A percentile compares a stretch with the other conserved stretches of the same genome.
Evolutionary conservation across 1,140 invertebrate species (phyloP).

Genomic region (Limonius californicus): DNA sequence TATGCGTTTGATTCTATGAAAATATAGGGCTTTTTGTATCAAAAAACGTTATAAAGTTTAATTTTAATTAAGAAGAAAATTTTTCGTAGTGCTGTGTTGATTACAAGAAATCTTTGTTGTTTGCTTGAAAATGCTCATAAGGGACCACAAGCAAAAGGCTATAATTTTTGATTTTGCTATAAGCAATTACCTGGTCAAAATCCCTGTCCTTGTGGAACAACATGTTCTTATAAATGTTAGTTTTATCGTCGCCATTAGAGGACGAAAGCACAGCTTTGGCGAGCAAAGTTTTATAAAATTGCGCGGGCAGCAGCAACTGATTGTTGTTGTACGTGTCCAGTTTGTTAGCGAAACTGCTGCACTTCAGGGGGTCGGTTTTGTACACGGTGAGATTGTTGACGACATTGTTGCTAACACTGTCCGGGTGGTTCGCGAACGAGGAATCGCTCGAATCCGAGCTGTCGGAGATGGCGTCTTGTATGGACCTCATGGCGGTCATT

Average conservation of each 20-base stretch:
- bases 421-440: slow-evolving; percentile 34
- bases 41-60: too few relatives aligned
- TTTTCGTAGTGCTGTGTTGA: too few relatives aligned
- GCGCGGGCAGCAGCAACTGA: slow-evolving; percentile 64
- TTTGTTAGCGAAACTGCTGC: slow-evolving; percentile 46
- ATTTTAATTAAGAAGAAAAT: too few relatives aligned
- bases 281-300: slow-evolving; percentile 72
- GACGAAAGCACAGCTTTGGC: slow-evolving; percentile 59
- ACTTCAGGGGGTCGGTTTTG: slow-evolving; percentile 39
- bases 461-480: slow-evolving; percentile 38
- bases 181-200: slow-evolving; percentile 44
- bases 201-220: slow-evolving; percentile 44
- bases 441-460: slow-evolving; percentile 41
- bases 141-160: too few relatives aligned
- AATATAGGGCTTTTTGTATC: too few relatives aligned
- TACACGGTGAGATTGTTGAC: slow-evolving; percentile 28
- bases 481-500: slow-evolving; percentile 39
- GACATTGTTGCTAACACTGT: slow-evolving; percentile 15
- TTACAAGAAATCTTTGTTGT: too few relatives aligned
- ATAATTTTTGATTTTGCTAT: too few relatives aligned
- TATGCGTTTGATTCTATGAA: too few relatives aligned
- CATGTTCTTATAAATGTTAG: slow-evolving; percentile 46
- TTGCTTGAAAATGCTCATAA: too few relatives aligned
- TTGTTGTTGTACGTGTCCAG: slow-evolving; percentile 46
- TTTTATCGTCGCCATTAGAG: slow-evolving; percentile 40